Base-by-base conservation (phyloP, 2,888 invertebrate genomes). In the Ochropleura plecta region DNA sequence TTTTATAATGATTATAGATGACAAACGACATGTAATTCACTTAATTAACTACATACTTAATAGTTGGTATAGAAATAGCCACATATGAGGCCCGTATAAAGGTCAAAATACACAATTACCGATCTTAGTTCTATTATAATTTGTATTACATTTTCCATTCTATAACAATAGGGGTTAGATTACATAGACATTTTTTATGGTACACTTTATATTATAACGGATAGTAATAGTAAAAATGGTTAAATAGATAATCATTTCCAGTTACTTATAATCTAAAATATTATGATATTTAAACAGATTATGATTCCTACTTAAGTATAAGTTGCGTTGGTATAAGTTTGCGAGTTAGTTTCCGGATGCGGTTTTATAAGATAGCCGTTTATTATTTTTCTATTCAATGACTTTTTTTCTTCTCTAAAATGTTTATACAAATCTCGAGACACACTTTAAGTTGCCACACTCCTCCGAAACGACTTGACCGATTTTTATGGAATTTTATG, bases 1-100 rank as follows among this genome's bases (percentile, higher is more conserved):
- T 59, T 40, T 59, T 59, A 40, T 59, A 59, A 16, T 40, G 59
- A 59, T 59, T 16, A 40, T 40, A 40, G 8, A 16, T 59, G 59
- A 59, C 40, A 40, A 59, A 40, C 59, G 59, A 59, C 59, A 59
- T 59, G 59, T 40, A 16, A 40, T 59, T 59, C 16, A 16, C 59
- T 40, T 59, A 16, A 40, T 59, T 40, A 59, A 40, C 40, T 59
- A 59, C 40, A 30, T 9, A 59, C 40, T 59, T 9, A 40, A 16
- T 59, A 30, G 3, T 14, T 14, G 30, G 14, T 16, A 8, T 40
- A 7, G 30, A 7, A 7, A 4, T 40, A 59, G 30, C 59, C 40
- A 59, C 16, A 40, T 40, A 5, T 16, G 9, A 59, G 59, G 40
- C 8, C 16, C 59, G 9, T 16, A 9, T 16, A 16, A 5, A 40